Base-by-base conservation (phyloP, 2,113 vertebrate genomes). In the Anseranas semipalmata region DNA sequence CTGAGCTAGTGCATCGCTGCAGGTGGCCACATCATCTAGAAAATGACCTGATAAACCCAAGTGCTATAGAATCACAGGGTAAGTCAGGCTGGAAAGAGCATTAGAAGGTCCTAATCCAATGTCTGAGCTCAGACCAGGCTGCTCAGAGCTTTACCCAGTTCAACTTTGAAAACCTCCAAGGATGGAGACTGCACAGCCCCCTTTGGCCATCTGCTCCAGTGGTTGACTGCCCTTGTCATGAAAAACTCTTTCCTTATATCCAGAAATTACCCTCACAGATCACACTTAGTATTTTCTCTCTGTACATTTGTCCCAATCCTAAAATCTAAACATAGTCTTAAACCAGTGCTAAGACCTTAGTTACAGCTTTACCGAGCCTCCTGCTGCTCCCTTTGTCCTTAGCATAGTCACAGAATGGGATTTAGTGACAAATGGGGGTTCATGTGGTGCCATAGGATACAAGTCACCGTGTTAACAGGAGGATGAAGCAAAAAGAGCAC, bases 1-100 rank as follows among this genome's bases (percentile, higher is more conserved):
- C 41, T 0, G 0, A 59, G 37, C 11, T 77, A 55, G 41, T 0
- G 0, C 39, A 66, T 33, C 73, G 1, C 28, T 68, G n/a, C 8
- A 45, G 33, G 15, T 71, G 43, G 24, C 24, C 21, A 30, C 9
- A 2, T 5, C 15, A 25, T 52, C 58, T 56, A 28, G 37, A 67
- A 82, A 75, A 58, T 39, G 4, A 39, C 12, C 41, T 8, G 2
- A 41, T 30, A 30, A 39, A 80, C 87, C 18, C 6, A 60, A 65
- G 11, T 4, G 4, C 27, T 65, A 30, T 2, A n/a, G 30, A 32
- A 50, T 53, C 27, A 53, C 28, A 30, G 32, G 32, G 46, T 75
- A 84, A 21, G 21, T 60, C 20, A 33, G 30, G 46, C 30, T 68
- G 33, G 52, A 93, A 81, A 18, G 22, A 82, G 7, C 20, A 67